Conservation (phyloP, 2,888 invertebrate species). For the Drosophila colorata region DNA sequence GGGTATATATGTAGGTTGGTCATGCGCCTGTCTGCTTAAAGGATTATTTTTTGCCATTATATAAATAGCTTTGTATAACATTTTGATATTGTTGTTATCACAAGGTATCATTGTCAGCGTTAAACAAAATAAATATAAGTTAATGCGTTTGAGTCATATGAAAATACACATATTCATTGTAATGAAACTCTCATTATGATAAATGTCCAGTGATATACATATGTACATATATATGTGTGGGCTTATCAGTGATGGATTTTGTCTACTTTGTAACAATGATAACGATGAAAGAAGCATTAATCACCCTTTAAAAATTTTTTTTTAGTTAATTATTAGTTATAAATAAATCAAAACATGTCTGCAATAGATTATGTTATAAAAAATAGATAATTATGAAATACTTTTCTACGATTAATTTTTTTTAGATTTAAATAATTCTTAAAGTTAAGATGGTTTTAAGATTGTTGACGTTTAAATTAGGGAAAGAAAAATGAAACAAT, state of each 20-base stretch:
- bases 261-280: conserved; percentile 23
- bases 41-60: conserved; percentile 27
- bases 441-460: too few relatives aligned
- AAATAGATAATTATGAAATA: neutral
- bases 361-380: neutral
- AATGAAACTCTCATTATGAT: conserved; percentile 32
- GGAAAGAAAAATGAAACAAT: too few relatives aligned
- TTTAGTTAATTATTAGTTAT: neutral
- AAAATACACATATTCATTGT: conserved; percentile 19
- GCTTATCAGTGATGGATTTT: conserved; percentile 43
- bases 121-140: conserved; percentile 3
- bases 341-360: neutral
- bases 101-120: conserved; percentile 8
- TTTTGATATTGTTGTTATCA: conserved; percentile 33
- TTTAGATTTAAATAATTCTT: neutral
- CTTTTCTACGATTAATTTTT: neutral
- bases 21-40: conserved; percentile 43
- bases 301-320: neutral
- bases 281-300: conserved; percentile 1
- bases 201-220: conserved; percentile 15
- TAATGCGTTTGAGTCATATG: conserved; percentile 35
- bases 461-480: too few relatives aligned
- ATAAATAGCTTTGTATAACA: conserved; percentile 3
- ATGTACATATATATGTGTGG: neutral
- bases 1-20: conserved; percentile 6